Percentiles rank a stretch among this genome's conserved stretches.
Evolutionary conservation across 2,797 vertebrate genomes (phyloP).

Genomic region (Peromyscus eremicus): DNA sequence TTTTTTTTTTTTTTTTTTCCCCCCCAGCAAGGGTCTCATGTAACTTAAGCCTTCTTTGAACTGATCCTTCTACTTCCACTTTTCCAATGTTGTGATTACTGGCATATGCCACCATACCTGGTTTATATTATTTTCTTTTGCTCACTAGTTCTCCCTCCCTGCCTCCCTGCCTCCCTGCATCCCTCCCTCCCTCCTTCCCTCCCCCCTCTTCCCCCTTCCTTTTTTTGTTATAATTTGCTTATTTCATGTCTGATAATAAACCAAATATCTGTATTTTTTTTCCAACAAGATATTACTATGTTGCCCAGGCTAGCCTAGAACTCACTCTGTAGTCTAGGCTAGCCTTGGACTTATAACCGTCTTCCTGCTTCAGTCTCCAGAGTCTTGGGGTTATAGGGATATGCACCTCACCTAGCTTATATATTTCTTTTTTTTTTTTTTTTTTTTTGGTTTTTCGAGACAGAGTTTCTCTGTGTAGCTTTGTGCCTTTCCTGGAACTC

Average conservation of each 20-base stretch:
- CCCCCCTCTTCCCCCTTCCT: not conserved
- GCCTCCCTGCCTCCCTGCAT: fast-evolving
- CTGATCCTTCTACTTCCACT: not conserved
- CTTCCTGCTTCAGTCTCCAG: not conserved
- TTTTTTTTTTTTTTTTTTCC: not conserved
- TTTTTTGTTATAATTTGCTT: not conserved
- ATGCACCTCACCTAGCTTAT: not conserved
- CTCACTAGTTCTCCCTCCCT: no score
- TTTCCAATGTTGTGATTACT: not conserved
- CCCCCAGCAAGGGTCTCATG: not conserved
- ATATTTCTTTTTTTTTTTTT: no score
- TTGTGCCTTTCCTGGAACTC: no score
- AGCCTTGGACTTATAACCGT: not conserved
- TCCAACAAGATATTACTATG: not conserved
- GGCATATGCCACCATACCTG: not conserved
- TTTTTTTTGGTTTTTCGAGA: no score
- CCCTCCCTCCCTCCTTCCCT: fast-evolving
- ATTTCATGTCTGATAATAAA: not conserved
- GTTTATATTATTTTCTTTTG: not conserved
- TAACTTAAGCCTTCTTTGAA: not conserved
- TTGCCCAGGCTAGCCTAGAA: not conserved
- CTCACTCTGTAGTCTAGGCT: not conserved
- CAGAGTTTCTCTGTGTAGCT: no score
- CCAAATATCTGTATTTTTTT: not conserved
- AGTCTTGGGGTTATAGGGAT: not conserved